Evolutionary conservation across 2,888 invertebrate species (phyloP), one percentile per base, ranked within the genome.

Genomic region (Drosophila paracracens): DNA sequence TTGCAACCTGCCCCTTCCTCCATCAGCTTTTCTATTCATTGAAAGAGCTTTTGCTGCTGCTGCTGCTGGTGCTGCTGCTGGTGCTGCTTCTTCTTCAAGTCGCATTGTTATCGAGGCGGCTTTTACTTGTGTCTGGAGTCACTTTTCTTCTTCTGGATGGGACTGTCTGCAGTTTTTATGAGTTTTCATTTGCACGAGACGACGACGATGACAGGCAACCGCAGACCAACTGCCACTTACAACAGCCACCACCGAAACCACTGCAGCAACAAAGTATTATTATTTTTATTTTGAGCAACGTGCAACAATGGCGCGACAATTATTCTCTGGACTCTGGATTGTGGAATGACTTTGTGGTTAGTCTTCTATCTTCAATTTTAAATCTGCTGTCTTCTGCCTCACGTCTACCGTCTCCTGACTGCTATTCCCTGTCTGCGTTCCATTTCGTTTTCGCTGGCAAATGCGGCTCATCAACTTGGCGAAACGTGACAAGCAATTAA

Each of bases 401-500:
- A 2, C 16, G 8, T 27, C 5, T 21, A 36, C 4, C 36, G 4
- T 35, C 46, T 21, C 38, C 27, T 11, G 4, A 7, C 27, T 53
- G 25, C 53, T 50, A 31, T 38, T 13, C 53, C 25, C 33, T 13
- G 48, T 35, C 48, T 56, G 68, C 75, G 70, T 84, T 83, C 82
- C 85, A 89, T 87, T 85, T 85, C 82, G 77, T 82, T 85, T 82
- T 75, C 78, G 68, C 78, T 54, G 57, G 66, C 57, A 70, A 72
- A 75, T 75, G 81, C 72, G 66, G 69, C 78, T 65, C 82, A 71
- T 81, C 81, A 77, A 81, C 63, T 71, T 66, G 70, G 76, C 68
- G 63, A 71, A 76, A 83, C 87, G 87, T 87, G 87, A 89, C 87
- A 79, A 83, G 90, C 87, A 87, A 87, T 87, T 87, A 88, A 87